Conservation (phyloP, 2,113 vertebrate genomes). For the Nothocercus julius region DNA sequence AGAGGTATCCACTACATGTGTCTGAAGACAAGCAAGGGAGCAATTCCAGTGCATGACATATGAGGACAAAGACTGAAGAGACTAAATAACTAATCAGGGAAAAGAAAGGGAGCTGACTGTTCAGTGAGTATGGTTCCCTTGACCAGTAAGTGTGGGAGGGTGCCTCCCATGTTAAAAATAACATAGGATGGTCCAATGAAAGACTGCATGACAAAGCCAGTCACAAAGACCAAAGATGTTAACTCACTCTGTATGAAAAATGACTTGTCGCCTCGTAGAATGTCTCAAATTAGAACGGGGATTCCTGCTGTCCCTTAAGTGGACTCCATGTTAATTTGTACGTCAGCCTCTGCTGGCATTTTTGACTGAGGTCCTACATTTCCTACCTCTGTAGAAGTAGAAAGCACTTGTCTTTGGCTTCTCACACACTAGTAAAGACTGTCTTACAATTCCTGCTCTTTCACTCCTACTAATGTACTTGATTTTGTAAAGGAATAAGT, state of each 20-base stretch:
- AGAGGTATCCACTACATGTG: not conserved
- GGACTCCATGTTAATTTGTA: not conserved
- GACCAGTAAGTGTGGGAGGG: not conserved
- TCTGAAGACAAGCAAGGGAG: not conserved
- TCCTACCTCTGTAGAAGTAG: not conserved
- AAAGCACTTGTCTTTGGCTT: not conserved
- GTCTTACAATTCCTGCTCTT: not conserved
- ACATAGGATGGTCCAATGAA: not conserved
- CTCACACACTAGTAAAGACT: not conserved
- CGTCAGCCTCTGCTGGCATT: not conserved
- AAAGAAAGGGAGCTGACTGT: not conserved
- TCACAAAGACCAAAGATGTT: not conserved
- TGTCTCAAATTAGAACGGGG: not conserved
- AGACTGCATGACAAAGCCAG: not conserved
- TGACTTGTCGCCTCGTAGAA: fast-evolving
- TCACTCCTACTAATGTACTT: not conserved
- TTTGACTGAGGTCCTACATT: not conserved
- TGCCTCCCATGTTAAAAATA: not conserved
- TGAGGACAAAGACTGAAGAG: not conserved
- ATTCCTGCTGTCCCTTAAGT: not conserved
- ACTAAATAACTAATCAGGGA: not conserved
- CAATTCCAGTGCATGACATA: fast-evolving
- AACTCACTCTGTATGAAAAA: not conserved
- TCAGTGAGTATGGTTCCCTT: not conserved
- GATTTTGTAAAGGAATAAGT: not conserved